Conservation (phyloP, 2,888 invertebrate genomes). For the Brachypalpus laphriformis region DNA sequence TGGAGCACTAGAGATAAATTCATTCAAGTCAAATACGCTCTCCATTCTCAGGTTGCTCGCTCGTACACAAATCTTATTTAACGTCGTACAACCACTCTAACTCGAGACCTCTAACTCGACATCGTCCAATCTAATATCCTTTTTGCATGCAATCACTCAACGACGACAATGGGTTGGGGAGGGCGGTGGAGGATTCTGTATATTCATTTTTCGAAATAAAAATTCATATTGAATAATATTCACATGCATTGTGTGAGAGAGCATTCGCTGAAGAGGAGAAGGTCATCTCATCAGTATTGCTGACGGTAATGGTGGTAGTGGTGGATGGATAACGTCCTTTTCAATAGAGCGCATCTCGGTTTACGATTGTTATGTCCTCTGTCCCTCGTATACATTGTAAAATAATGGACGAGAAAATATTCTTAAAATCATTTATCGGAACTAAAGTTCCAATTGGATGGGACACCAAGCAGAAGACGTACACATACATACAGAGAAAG, state of each 20-base stretch:
- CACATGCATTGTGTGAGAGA: constrained; percentile 30
- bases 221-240: constrained; percentile 64
- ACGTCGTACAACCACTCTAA: constrained; percentile 30
- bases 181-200: not conserved
- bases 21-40: constrained; percentile 45
- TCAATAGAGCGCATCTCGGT: constrained; percentile 6
- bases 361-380: constrained; percentile 12
- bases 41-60: constrained; percentile 35
- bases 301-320: not conserved
- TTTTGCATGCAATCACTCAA: constrained; percentile 68
- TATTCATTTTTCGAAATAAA: constrained; percentile 26
- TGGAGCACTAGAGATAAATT: constrained; percentile 40
- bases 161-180: constrained; percentile 12
- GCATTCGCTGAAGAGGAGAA: not conserved
- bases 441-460: constrained; percentile 34
- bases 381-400: constrained; percentile 14
- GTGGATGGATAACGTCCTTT: constrained; percentile 8
- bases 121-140: constrained; percentile 21
- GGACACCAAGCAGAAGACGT: not conserved
- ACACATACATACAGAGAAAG: not conserved
- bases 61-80: constrained; percentile 67
- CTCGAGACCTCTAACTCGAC: not conserved
- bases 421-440: constrained; percentile 44
- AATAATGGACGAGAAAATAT: constrained; percentile 36
- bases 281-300: not conserved